Base-by-base conservation (phyloP, 2,888 invertebrate genomes). In the Habrosyne pyritoides region DNA sequence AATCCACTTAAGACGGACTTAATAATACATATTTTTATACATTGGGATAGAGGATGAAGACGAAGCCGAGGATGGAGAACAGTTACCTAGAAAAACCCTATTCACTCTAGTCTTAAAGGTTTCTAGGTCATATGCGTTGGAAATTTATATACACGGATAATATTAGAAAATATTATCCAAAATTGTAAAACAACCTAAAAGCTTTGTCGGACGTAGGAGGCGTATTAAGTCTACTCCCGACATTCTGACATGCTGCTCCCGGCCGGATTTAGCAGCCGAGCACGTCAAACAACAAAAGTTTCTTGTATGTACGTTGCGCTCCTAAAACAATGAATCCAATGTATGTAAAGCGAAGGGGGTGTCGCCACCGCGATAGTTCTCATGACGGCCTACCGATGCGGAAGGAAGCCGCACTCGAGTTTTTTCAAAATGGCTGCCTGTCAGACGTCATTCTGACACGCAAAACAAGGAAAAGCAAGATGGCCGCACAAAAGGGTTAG, bases 401-500 rank as follows among this genome's bases (percentile, higher is more conserved):
- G 88, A 92, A 92, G 88, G 90, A 91, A 92, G 90, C 91, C 90
- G 84, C 84, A 84, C 88, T 90, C 79, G 79, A 89, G 85, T 89
- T 91, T 87, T 91, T 91, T 86, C 87, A 92, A 92, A 89, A 92
- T 92, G 92, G 92, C 92, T 74, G 84, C 86, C 76, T 90, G 85
- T 87, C 88, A 90, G 75, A 86, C 79, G 83, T 89, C 85, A 89
- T 71, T 79, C 75, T 87, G 85, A 86, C 83, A 83, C 78, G 79
- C 73, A 71, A 85, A 84, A 81, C 77, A 81, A 81, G 79, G 81
- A 84, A 59, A 85, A 84, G 78, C 86, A 91, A 91, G 83, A 91
- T 91, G 91, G 91, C 87, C 67, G 81, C 72, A 51, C 66, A 75
- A 79, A 84, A 83, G 74, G 86, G 83, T 81, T 77, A 75, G 69